phyloP scores from a whole-genome alignment of 1,140 invertebrate genomes.

The Colletes latitarsis region DNA sequence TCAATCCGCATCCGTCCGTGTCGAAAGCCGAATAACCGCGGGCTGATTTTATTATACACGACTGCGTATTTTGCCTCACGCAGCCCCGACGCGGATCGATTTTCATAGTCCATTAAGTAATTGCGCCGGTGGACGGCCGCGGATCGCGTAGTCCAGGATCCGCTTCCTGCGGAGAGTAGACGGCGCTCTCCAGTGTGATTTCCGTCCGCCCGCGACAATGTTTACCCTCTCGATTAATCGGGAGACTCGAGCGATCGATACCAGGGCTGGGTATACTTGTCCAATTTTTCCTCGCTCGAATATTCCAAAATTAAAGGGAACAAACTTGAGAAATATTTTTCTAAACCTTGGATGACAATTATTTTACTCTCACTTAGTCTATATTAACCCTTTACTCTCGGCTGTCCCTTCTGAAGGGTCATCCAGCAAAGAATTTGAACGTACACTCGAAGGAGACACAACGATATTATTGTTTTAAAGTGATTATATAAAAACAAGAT shows the following conservation, averaged over 20 bases:
- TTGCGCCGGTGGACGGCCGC: conserved; percentile 13
- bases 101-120: conserved; percentile 50
- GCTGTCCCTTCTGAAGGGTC: too few relatives aligned
- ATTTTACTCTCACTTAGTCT: too few relatives aligned
- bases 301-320: too few relatives aligned
- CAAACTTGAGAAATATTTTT: too few relatives aligned
- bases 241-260: conserved; percentile 4
- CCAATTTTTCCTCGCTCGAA: too few relatives aligned
- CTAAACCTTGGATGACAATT: too few relatives aligned
- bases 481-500: too few relatives aligned
- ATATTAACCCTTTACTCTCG: too few relatives aligned
- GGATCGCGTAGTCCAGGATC: conserved; percentile 14
- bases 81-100: conserved; percentile 11
- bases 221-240: conserved; percentile 12
- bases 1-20: neutral
- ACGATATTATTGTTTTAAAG: too few relatives aligned
- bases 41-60: conserved; percentile 35
- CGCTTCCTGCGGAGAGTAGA: neutral
- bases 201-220: neutral
- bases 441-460: too few relatives aligned
- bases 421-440: too few relatives aligned
- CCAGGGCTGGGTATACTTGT: too few relatives aligned
- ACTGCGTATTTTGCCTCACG: conserved; percentile 2
- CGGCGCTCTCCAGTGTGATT: conserved; percentile 18
- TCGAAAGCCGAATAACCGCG: neutral